Percentiles rank a stretch among this genome's conserved stretches.
Evolutionary conservation across 1,140 invertebrate genomes (phyloP).

Genomic region (Potamilus streckersoni): DNA sequence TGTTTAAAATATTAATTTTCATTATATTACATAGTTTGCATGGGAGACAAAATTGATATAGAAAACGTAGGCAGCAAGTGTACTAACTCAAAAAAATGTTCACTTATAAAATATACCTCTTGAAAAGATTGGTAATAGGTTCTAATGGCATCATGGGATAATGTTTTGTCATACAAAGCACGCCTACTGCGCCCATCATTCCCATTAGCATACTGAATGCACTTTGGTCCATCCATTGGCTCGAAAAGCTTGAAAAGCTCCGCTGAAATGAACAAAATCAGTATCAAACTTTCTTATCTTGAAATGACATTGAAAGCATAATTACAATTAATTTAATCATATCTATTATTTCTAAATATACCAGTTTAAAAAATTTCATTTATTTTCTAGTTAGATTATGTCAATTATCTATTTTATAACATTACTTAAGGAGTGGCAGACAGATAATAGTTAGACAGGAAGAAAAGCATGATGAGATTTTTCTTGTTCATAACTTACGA

Average conservation of each 20-base stretch:
- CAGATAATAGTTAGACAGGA: slow-evolving; percentile 17
- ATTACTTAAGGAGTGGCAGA: no score
- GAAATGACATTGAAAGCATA: no score
- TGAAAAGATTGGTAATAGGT: slow-evolving; percentile 27
- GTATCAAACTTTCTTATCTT: not conserved
- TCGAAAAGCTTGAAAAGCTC: slow-evolving; percentile 43
- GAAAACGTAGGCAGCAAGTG: no score
- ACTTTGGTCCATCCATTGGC: slow-evolving; percentile 43
- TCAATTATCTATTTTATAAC: no score
- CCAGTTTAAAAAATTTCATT: no score
- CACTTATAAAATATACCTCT: slow-evolving; percentile 1
- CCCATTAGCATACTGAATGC: slow-evolving; percentile 56
- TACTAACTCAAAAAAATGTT: no score
- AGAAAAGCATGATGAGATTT: slow-evolving; percentile 41
- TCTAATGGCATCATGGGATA: slow-evolving; percentile 6
- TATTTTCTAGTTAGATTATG: no score
- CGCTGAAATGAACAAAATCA: slow-evolving; percentile 28
- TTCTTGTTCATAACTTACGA: slow-evolving; percentile 48
- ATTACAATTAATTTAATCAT: no score
- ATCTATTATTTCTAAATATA: no score
- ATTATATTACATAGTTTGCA: no score
- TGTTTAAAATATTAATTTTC: no score
- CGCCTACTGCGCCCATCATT: slow-evolving; percentile 43
- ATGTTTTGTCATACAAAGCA: slow-evolving; percentile 35
- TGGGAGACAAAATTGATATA: no score